Percentiles rank a stretch among this genome's conserved stretches.
phyloP scores from a whole-genome alignment of 2,888 invertebrate species.

The Stenotaenia linearis region DNA sequence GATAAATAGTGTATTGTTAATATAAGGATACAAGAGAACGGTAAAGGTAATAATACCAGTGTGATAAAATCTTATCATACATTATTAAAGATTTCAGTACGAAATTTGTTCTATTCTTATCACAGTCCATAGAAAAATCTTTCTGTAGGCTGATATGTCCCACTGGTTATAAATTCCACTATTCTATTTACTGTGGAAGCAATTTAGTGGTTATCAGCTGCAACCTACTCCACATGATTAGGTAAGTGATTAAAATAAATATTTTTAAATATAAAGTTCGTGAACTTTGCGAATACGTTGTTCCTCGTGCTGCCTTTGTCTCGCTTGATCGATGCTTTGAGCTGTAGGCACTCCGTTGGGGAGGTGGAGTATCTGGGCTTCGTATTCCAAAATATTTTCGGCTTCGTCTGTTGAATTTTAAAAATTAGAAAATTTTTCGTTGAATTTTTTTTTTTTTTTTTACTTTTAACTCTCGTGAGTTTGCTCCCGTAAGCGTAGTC shows the following conservation, averaged over 20 bases:
- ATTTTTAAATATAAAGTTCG: constrained; percentile 39
- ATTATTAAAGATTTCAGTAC: not conserved
- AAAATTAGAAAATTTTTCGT: not conserved
- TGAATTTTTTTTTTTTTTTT: not conserved
- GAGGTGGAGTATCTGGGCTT: constrained; percentile 61
- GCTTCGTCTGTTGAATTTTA: constrained; percentile 59
- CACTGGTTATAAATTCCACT: not conserved
- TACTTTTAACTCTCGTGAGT: constrained; percentile 66
- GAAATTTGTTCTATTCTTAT: not conserved
- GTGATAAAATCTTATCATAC: not conserved
- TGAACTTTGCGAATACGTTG: constrained; percentile 39
- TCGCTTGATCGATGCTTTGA: constrained; percentile 62
- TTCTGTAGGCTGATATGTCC: not conserved
- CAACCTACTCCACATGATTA: not conserved
- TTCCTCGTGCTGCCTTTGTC: constrained; percentile 59
- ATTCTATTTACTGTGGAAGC: not conserved
- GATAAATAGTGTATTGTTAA: not conserved
- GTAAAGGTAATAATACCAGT: too few relatives aligned
- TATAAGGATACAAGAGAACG: not conserved
- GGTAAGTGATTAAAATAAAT: not conserved
- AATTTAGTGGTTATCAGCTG: not conserved
- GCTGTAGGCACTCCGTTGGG: constrained; percentile 71
- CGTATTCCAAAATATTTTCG: constrained; percentile 70
- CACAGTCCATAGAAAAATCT: not conserved
- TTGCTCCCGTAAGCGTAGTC: constrained; percentile 74